Conservation (phyloP, 2,113 vertebrate species). For the Rhagologus leucostigma region DNA sequence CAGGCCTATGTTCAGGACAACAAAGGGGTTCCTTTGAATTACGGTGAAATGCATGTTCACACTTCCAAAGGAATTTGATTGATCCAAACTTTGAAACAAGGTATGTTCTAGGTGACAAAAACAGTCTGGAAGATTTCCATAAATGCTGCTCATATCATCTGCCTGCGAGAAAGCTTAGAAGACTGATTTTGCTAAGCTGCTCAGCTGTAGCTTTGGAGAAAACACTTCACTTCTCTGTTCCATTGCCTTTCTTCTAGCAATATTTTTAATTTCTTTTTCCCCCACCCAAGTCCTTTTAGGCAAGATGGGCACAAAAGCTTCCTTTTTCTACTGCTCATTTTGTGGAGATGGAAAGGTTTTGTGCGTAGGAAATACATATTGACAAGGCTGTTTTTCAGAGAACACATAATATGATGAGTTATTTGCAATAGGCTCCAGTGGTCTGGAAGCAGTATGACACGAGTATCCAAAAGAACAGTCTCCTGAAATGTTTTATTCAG, state of each 20-base stretch:
- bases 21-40: background rate
- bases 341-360: background rate
- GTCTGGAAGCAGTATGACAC: background rate
- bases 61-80: background rate
- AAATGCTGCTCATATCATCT: background rate
- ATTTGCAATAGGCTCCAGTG: background rate
- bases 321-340: background rate
- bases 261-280: background rate
- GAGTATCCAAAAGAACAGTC: background rate
- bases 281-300: background rate
- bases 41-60: background rate
- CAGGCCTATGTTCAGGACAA: accelerated
- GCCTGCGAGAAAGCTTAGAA: background rate
- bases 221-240: background rate
- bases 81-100: background rate
- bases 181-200: background rate
- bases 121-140: background rate
- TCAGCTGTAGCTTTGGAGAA: background rate
- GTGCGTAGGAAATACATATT: background rate
- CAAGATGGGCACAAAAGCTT: background rate
- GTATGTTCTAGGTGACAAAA: background rate
- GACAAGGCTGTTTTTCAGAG: background rate
- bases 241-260: background rate
- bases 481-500: background rate
- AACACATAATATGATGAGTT: background rate